These are phyloP conservation scores for Drosophila lacertosa DNA, from an alignment of 1,140 invertebrate species.

Conservation along the genomic window DNA sequence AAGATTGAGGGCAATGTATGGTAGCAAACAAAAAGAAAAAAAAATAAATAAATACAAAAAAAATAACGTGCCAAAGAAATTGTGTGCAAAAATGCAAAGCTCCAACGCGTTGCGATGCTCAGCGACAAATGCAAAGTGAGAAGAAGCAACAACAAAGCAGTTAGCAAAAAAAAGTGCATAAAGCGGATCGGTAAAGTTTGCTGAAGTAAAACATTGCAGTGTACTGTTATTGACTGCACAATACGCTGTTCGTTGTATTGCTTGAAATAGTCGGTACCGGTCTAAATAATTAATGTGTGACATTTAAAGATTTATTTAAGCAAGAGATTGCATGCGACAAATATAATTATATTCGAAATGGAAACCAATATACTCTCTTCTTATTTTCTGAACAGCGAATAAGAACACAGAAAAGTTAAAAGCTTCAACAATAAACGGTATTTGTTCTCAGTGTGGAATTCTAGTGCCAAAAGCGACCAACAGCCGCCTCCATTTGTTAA, in stretches of 20 bases:
- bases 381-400: no score
- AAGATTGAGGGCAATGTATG: conserved; percentile 56
- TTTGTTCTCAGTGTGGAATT: conserved; percentile 45
- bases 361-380: no score
- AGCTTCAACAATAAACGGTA: conserved; percentile 41
- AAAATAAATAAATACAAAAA: conserved; percentile 16
- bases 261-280: not conserved
- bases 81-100: conserved; percentile 58
- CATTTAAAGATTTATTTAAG: no score
- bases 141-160: conserved; percentile 44
- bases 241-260: not conserved
- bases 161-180: conserved; percentile 40
- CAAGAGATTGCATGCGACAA: no score
- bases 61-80: conserved; percentile 61
- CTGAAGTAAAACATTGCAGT: no score
- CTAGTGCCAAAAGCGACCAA: conserved; percentile 25
- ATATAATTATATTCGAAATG: no score
- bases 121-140: conserved; percentile 56
- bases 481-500: conserved; percentile 34
- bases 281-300: no score
- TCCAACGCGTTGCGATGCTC: conserved; percentile 27
- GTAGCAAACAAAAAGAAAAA: conserved; percentile 23
- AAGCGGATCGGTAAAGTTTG: conserved; percentile 30
- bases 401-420: conserved; percentile 30
- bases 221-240: no score